Evolutionary conservation across 2,888 invertebrate species (phyloP).

Genomic region (Trichopoda pennipes): DNA sequence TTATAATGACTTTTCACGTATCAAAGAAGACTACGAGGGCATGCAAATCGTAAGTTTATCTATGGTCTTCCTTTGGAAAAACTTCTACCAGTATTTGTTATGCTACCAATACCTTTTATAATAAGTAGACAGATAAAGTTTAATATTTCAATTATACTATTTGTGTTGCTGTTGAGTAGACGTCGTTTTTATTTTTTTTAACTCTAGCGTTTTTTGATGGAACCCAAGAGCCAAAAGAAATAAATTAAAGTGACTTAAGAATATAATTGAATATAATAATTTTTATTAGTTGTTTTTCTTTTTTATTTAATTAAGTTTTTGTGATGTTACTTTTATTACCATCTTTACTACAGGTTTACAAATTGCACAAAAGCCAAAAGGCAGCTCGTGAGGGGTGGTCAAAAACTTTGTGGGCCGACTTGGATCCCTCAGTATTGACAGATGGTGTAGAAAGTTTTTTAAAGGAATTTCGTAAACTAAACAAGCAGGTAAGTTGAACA

Average conservation of each 20-base stretch:
- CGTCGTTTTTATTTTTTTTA: slow-evolving; percentile 20
- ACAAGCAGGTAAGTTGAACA: slow-evolving; percentile 83
- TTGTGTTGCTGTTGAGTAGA: slow-evolving; percentile 57
- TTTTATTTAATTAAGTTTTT: slow-evolving; percentile 46
- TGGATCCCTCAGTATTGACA: slow-evolving; percentile 91
- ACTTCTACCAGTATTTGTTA: background rate
- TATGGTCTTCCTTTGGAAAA: slow-evolving; percentile 18
- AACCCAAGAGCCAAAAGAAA: background rate
- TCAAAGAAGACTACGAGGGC: slow-evolving; percentile 84
- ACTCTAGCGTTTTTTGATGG: no score
- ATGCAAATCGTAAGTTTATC: slow-evolving; percentile 83
- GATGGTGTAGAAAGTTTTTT: slow-evolving; percentile 93
- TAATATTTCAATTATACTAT: slow-evolving; percentile 71
- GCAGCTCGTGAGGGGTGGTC: slow-evolving; percentile 90
- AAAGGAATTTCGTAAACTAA: slow-evolving; percentile 88
- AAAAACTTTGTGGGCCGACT: slow-evolving; percentile 92
- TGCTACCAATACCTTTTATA: slow-evolving; percentile 1
- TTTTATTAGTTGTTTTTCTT: slow-evolving; percentile 38
- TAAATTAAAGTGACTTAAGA: slow-evolving; percentile 30
- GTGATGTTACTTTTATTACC: background rate
- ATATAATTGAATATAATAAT: slow-evolving; percentile 57
- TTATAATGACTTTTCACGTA: slow-evolving; percentile 87
- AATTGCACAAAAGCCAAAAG: slow-evolving; percentile 89
- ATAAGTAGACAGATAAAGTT: slow-evolving; percentile 65
- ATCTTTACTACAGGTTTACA: slow-evolving; percentile 83